phyloP scores from a whole-genome alignment of 2,888 invertebrate genomes.

The Xanthia togata region DNA sequence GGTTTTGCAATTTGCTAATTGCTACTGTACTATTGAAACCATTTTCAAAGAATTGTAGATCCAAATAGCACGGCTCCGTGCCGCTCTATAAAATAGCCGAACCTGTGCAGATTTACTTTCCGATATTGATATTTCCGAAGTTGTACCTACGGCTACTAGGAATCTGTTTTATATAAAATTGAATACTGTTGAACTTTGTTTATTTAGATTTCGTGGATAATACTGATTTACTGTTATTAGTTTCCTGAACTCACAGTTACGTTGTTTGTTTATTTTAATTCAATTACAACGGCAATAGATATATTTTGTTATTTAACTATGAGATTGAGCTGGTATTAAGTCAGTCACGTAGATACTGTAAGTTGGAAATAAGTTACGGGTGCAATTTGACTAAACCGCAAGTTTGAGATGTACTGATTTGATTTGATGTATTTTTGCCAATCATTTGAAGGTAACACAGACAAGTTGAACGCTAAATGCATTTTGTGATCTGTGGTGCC shows the following conservation, averaged over 20 bases:
- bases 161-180: background rate
- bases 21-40: too few relatives aligned
- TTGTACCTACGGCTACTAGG: too few relatives aligned
- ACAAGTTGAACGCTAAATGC: background rate
- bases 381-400: too few relatives aligned
- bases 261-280: background rate
- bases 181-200: background rate
- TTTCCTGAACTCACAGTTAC: background rate
- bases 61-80: background rate
- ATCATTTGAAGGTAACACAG: background rate
- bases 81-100: background rate
- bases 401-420: background rate
- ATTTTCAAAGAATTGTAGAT: background rate
- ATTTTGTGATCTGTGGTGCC: background rate
- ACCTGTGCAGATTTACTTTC: background rate
- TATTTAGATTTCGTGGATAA: background rate
- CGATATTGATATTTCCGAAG: too few relatives aligned
- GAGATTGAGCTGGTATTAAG: too few relatives aligned
- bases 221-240: background rate
- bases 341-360: too few relatives aligned
- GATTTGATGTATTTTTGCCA: background rate
- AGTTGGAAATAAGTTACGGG: too few relatives aligned
- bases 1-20: too few relatives aligned
- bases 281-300: background rate
- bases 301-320: too few relatives aligned